Conservation (phyloP, 2,888 invertebrate genomes). For the Adineta ricciae region DNA sequence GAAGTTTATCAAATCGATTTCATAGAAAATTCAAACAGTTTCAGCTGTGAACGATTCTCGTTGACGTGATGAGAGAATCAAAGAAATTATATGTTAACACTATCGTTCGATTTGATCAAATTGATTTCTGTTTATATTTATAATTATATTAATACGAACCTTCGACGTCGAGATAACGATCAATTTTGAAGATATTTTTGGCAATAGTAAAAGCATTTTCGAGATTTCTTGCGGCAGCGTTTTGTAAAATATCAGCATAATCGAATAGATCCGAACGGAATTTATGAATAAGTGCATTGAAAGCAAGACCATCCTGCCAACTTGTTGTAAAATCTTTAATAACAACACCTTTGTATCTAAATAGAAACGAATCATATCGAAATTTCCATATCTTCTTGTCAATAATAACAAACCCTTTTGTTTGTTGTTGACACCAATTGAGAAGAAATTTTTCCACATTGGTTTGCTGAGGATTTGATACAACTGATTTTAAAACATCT, state of each 20-base stretch:
- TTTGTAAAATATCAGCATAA: conserved; percentile 57
- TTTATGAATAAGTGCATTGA: conserved; percentile 70
- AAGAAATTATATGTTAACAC: no score
- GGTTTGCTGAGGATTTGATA: conserved; percentile 65
- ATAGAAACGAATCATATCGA: neutral
- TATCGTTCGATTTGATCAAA: neutral
- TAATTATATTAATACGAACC: conserved; percentile 53
- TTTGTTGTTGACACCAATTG: conserved; percentile 70
- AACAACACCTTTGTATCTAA: conserved; percentile 57
- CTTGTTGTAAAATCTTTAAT: conserved; percentile 74
- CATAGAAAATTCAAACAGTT: no score
- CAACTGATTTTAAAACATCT: conserved; percentile 57
- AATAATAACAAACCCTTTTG: conserved; percentile 52
- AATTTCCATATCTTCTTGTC: neutral
- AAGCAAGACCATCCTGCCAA: conserved; percentile 80
- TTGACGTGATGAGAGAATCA: no score
- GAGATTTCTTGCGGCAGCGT: conserved; percentile 58
- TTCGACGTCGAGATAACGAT: conserved; percentile 74
- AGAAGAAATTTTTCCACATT: conserved; percentile 74
- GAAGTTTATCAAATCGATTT: no score
- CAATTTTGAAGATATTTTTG: conserved; percentile 67
- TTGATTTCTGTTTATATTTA: neutral
- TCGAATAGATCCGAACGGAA: conserved; percentile 59
- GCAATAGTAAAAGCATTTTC: conserved; percentile 73
- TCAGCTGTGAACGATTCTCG: no score